Base-by-base conservation (phyloP, 2,797 vertebrate species). In the Rhinichthys osculus region DNA sequence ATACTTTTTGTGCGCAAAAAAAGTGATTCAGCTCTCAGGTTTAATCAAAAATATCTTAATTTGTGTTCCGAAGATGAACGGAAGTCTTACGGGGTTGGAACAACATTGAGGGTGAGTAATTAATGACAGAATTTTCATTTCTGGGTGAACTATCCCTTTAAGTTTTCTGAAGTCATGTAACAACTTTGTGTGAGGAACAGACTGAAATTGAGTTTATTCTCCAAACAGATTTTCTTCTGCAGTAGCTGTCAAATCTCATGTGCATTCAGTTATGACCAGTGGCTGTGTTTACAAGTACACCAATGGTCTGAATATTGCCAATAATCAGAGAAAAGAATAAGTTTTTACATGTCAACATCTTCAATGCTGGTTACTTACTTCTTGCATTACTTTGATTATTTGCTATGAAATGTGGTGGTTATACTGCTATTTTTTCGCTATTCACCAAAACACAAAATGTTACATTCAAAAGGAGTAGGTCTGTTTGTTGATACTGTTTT, bases 121-220 rank as follows among this genome's bases (percentile, higher is more conserved):
- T 35, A 38, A 5, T 6, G 38, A 38, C 38, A 5, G 5, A 38
- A 38, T 38, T 38, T 38, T 38, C 38, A 35, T 35, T 38, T 38
- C 5, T 38, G 5, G 38, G 0, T 38, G 38, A 38, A 38, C 38
- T 38, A 38, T 38, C 38, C 38, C 38, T 38, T 30, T 30, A 62
- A 30, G 27, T 64, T n/a, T 76, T 83, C 42, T 66, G 19, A 74
- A 30, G 40, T 72, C 27, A 33, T 62, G 38, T 40, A 50, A 66
- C 35, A 76, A 59, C 52, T 76, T 47, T 47, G 13, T 14, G 13
- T 73, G 54, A 30, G 5, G n/a, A 33, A 23, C 27, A 66, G 27
- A 74, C 54, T 47, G 57, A 47, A 74, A 64, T 72, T 74, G 19
- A 83, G 23, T 44, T 74, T 73, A 30, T 73, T 76, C n/a, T 76